Evolutionary conservation across 2,888 invertebrate species (phyloP), one percentile per base, ranked within the genome.

Genomic region (Leptopterna dolabrata): DNA sequence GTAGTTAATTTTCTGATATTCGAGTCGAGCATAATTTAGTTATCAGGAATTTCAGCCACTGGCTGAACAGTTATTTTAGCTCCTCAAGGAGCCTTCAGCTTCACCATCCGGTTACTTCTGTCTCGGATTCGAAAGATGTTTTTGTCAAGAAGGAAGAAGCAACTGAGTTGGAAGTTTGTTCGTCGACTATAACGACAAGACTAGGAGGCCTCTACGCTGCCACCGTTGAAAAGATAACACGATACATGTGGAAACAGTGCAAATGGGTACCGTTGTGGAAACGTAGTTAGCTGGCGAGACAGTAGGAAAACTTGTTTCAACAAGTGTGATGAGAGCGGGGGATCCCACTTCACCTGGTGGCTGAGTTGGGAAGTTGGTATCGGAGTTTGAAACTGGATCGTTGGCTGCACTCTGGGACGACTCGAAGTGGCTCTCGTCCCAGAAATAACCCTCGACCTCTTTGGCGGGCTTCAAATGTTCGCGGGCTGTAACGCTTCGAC

Each of bases 381-480:
- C 63, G 63, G 63, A 63, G 63, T 63, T 63, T 63, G 63, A 24
- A 63, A 63, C 63, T 63, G 63, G 63, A 63, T 63, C 63, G 24
- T 11, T 24, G 24, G 63, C 24, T 63, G 27, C 24, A 27, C 47
- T 6, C 43, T 13, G 16, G 47, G 2, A 16, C 13, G 63, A 9
- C 19, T 63, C 63, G 13, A 63, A 63, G 63, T 63, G 63, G 24
- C 63, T 63, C 63, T 63, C 63, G 63, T 63, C 63, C 24, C 19
- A 9, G 27, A 63, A 24, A 19, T n/a, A 63, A 19, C 19, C 19
- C 19, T n/a, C 0, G n/a, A 19, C 55, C n/a, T 16, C 19, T 55
- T 19, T n/a, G 55, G 55, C 24, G 63, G 24, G 47, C 47, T 36
- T 36, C 36, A 36, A 36, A 2, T 7, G 36, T 36, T 36, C 36